phyloP scores from a whole-genome alignment of 2,797 vertebrate species.

The Pyrocephalus nanus region DNA sequence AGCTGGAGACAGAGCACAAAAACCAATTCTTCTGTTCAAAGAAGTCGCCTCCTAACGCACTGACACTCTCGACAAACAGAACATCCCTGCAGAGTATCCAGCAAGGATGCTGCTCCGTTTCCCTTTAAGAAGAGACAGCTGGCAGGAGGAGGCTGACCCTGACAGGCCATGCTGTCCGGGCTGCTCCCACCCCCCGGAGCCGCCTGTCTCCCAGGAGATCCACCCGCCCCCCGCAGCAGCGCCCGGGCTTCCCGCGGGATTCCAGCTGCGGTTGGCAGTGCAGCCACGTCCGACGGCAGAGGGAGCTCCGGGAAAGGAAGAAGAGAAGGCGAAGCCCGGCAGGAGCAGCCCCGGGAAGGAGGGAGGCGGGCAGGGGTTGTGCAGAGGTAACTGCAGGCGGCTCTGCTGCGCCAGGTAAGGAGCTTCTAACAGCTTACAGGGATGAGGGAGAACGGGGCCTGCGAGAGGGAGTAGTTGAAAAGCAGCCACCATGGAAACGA shows the following conservation, averaged over 20 bases:
- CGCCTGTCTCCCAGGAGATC: too few species aligned
- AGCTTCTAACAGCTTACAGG: not conserved
- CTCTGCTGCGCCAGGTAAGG: not conserved
- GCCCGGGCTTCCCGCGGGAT: not conserved
- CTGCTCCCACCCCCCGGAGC: not conserved
- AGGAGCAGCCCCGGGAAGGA: not conserved
- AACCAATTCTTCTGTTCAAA: not conserved
- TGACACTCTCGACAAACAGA: not conserved
- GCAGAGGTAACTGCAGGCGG: not conserved
- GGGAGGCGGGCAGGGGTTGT: not conserved
- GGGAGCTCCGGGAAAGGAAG: conserved; percentile 64
- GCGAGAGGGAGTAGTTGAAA: not conserved
- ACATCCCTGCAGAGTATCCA: not conserved
- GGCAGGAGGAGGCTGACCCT: not conserved
- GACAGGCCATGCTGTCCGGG: not conserved
- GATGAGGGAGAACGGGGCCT: not conserved
- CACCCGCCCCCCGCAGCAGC: not conserved
- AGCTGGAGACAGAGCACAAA: not conserved
- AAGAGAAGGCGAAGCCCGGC: not conserved
- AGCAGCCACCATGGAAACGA: not conserved
- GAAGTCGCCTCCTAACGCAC: not conserved
- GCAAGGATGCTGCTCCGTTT: not conserved
- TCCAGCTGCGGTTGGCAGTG: not conserved
- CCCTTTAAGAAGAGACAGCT: not conserved
- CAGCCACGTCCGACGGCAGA: conserved; percentile 33